phyloP scores from a whole-genome alignment of 2,113 vertebrate genomes.

The Butorides virescens region DNA sequence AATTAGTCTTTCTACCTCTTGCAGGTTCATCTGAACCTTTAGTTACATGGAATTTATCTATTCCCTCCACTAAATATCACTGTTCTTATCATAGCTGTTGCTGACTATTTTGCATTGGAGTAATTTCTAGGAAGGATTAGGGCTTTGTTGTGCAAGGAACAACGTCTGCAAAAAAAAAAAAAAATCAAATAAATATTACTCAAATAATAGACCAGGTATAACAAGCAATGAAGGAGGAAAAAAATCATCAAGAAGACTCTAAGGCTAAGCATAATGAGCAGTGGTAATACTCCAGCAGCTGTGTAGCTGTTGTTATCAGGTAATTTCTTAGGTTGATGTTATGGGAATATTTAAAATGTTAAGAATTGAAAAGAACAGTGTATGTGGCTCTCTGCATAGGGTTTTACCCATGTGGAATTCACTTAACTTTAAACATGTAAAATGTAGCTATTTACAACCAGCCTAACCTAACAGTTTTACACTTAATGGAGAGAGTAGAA shows the following conservation, averaged over 20 bases:
- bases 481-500: not conserved
- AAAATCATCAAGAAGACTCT: not conserved
- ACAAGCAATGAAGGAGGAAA: not conserved
- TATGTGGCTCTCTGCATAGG: not conserved
- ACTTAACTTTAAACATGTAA: not conserved
- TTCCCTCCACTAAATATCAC: not conserved
- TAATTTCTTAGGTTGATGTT: not conserved
- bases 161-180: not conserved
- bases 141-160: not conserved
- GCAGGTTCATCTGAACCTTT: not conserved
- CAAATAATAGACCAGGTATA: not conserved
- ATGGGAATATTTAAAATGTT: not conserved
- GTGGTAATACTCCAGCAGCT: rapidly evolving
- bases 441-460: not conserved
- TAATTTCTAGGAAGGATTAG: not conserved
- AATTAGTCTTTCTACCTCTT: not conserved
- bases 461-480: not conserved
- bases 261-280: not conserved
- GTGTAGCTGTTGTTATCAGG: not conserved
- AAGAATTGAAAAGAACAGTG: not conserved
- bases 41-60: not conserved
- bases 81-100: not conserved
- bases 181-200: not conserved
- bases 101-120: not conserved
- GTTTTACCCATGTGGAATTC: not conserved